Conservation (phyloP, 1,140 invertebrate genomes). For the Eumaeus atala region DNA sequence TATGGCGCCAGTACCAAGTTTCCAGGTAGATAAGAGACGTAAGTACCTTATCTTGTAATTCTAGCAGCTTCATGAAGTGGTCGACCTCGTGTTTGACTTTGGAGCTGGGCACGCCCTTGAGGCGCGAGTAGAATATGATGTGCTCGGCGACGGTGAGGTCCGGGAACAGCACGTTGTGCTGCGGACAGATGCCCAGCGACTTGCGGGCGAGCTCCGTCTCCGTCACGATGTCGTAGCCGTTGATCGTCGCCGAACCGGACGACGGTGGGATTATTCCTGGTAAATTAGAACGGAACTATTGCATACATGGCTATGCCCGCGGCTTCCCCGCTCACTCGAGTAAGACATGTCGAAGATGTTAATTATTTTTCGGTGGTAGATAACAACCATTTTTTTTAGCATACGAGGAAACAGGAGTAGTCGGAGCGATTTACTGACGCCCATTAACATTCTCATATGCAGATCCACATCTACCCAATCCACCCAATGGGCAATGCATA, state of each 20-base stretch:
- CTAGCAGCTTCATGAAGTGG: constrained; percentile 81
- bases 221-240: constrained; percentile 79
- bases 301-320: too few species aligned
- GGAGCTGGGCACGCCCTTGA: constrained; percentile 80
- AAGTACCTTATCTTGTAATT: constrained; percentile 75
- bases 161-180: constrained; percentile 95
- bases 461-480: too few species aligned
- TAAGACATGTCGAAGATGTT: too few species aligned
- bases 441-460: too few species aligned
- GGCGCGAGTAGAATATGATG: constrained; percentile 88
- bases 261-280: constrained; percentile 82
- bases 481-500: too few species aligned
- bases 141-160: constrained; percentile 94
- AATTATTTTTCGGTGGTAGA: too few species aligned
- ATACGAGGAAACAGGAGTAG: too few species aligned
- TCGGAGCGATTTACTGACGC: too few species aligned
- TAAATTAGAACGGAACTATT: not conserved
- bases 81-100: constrained; percentile 74
- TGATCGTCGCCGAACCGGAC: constrained; percentile 78
- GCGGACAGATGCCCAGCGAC: constrained; percentile 92
- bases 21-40: too few species aligned
- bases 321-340: too few species aligned
- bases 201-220: constrained; percentile 77
- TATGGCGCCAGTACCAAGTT: too few species aligned
- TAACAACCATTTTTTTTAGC: too few species aligned